These are phyloP conservation scores for Anseranas semipalmata DNA, from an alignment of 2,113 vertebrate species.

Conservation along the genomic window DNA sequence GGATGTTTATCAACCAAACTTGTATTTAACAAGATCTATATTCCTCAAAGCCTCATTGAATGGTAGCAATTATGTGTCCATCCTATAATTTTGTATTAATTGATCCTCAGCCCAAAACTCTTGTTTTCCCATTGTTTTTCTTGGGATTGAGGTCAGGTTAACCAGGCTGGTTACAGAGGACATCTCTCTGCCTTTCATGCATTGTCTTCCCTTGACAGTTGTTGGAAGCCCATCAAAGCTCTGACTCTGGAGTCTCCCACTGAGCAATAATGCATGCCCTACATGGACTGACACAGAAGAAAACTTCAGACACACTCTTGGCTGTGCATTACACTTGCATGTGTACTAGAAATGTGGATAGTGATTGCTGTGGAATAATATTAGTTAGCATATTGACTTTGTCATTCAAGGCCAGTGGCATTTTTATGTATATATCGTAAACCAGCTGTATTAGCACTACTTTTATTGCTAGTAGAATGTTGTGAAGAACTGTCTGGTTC, in stretches of 20 bases:
- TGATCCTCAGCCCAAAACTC: not conserved
- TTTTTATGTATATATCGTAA: slow-evolving; percentile 1
- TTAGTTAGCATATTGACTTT: not conserved
- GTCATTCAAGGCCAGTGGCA: not conserved
- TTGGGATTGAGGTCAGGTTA: not conserved
- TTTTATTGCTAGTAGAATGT: not conserved
- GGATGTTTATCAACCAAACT: not conserved
- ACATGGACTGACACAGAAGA: rapidly evolving
- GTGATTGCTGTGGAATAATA: not conserved
- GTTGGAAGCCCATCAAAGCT: not conserved
- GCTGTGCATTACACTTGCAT: no score
- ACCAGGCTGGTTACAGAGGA: not conserved
- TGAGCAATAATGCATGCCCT: not conserved
- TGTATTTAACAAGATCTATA: not conserved
- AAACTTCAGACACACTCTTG: not conserved
- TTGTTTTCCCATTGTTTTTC: not conserved
- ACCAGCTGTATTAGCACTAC: not conserved
- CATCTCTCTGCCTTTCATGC: not conserved
- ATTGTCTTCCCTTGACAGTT: not conserved
- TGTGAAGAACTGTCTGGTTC: slow-evolving; percentile 6
- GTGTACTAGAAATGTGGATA: not conserved
- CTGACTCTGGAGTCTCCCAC: not conserved
- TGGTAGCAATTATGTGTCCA: not conserved
- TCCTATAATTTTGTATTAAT: not conserved
- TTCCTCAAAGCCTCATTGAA: not conserved